A percentile compares a stretch with the other conserved stretches of the same genome.
These are phyloP conservation scores for Pseudotriccus pelzelni DNA, from an alignment of 2,797 vertebrate species.

Conservation along the genomic window DNA sequence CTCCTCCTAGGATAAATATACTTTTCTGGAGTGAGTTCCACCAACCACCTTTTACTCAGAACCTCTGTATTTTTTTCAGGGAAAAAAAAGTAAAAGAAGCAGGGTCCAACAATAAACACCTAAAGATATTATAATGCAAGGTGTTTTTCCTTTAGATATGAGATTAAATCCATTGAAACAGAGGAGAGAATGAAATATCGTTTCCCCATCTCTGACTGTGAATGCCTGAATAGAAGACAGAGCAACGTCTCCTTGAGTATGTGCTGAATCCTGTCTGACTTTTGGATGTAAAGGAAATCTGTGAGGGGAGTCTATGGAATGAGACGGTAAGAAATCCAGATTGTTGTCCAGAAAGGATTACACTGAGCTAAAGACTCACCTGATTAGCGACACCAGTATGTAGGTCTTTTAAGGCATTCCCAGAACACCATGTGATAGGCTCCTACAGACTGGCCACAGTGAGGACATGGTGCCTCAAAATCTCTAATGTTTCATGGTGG, in stretches of 20 bases:
- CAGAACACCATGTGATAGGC: not conserved
- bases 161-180: not conserved
- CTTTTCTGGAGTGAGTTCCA: not conserved
- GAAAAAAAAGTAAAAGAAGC: too few species aligned
- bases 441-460: not conserved
- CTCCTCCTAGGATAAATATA: not conserved
- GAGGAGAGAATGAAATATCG: not conserved
- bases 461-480: not conserved
- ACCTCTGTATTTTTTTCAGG: accelerated
- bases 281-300: not conserved
- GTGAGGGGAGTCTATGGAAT: not conserved
- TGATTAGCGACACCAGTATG: not conserved
- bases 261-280: not conserved
- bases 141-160: not conserved
- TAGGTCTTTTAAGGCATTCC: not conserved
- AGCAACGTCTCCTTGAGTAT: not conserved
- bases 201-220: accelerated
- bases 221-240: not conserved
- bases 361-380: not conserved
- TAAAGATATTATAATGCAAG: not conserved
- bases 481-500: not conserved
- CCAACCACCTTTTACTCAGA: not conserved
- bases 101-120: not conserved
- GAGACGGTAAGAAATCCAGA: not conserved
- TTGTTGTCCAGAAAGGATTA: not conserved